phyloP scores from a whole-genome alignment of 2,113 vertebrate genomes.

The Microtus ochrogaster region DNA sequence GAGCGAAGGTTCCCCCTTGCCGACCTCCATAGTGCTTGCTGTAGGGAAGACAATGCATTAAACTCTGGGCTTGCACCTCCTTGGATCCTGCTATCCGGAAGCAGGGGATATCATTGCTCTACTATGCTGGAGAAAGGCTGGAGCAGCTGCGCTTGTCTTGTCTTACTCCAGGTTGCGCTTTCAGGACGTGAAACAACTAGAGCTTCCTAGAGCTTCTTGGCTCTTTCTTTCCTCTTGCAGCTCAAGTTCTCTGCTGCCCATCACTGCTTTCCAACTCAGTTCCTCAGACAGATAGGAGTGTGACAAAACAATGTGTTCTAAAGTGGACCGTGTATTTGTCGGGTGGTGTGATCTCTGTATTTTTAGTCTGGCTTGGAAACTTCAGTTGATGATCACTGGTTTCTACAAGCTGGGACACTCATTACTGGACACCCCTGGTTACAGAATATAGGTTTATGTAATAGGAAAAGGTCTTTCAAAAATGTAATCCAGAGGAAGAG shows the following conservation, averaged over 20 bases:
- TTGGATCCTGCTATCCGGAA: background rate
- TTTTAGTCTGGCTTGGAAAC: background rate
- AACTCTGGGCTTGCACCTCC: background rate
- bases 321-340: background rate
- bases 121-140: background rate
- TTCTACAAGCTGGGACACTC: conserved; percentile 10
- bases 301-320: background rate
- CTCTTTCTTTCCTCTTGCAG: background rate
- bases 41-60: background rate
- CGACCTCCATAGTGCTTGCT: background rate
- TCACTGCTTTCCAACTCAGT: background rate
- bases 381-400: background rate
- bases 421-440: background rate
- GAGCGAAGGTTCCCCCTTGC: rapidly evolving
- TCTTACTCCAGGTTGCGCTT: background rate
- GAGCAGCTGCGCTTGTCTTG: background rate
- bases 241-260: background rate
- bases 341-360: background rate
- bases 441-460: conserved; percentile 44
- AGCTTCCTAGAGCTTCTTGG: background rate
- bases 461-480: conserved; percentile 65
- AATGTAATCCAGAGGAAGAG: conserved; percentile 36
- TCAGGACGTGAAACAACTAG: background rate
- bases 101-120: background rate
- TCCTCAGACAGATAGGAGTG: background rate